Conservation (phyloP, 1,140 invertebrate species). For the Neodiprion fabricii region DNA sequence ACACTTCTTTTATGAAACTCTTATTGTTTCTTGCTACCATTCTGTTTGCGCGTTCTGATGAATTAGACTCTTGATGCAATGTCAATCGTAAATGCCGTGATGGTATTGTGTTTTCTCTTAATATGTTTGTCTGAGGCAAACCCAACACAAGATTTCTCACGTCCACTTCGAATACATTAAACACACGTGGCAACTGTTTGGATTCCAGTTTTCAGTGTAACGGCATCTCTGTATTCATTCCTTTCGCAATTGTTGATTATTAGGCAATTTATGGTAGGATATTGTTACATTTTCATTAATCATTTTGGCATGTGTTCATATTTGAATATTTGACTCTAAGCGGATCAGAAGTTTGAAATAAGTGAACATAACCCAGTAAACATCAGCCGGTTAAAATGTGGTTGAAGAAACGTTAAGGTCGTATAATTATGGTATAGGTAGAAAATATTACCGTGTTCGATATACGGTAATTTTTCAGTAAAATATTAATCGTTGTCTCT, state of each 20-base stretch:
- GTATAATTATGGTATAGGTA: no score
- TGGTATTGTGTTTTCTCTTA: not conserved
- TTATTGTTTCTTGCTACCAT: not conserved
- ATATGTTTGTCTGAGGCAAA: not conserved
- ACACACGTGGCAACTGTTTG: constrained; percentile 29
- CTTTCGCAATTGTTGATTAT: constrained; percentile 18
- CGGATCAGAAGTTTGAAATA: no score
- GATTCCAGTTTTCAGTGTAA: constrained; percentile 30
- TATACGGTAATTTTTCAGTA: no score
- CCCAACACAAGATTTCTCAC: constrained; percentile 12
- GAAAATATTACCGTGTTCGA: no score
- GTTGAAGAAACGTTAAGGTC: no score
- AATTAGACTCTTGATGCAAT: not conserved
- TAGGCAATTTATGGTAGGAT: constrained; percentile 31
- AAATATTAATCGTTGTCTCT: no score
- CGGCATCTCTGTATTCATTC: constrained; percentile 28
- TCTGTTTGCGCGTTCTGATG: not conserved
- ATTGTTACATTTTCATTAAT: constrained; percentile 23
- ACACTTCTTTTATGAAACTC: not conserved
- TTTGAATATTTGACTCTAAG: no score
- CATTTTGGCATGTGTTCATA: constrained; percentile 16
- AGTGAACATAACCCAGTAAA: no score
- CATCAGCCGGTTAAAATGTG: no score
- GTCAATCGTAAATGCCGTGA: not conserved
- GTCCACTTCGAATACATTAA: constrained; percentile 25